A percentile compares a stretch with the other conserved stretches of the same genome.
Conservation (phyloP, 2,113 vertebrate genomes). For the Macquaria australasica region DNA sequence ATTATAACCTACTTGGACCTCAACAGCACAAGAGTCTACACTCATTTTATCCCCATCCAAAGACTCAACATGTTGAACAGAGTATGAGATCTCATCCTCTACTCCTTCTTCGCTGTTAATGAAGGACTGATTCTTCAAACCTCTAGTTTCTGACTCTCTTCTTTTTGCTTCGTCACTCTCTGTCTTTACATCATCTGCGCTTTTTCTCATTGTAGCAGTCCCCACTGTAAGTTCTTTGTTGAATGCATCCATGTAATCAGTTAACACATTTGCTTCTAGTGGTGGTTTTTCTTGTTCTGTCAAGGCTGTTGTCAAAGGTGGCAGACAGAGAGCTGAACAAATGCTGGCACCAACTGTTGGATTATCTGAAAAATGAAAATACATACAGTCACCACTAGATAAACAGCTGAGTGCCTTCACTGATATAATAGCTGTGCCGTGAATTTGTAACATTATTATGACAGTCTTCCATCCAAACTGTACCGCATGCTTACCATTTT, state of each 20-base stretch:
- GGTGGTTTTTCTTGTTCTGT: not conserved
- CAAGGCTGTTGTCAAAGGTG: not conserved
- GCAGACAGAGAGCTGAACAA: constrained; percentile 16
- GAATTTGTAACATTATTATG: not conserved
- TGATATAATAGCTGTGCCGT: not conserved
- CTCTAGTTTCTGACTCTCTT: not conserved
- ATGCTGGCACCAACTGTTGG: not conserved
- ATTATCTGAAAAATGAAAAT: not conserved
- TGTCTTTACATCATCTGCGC: not conserved
- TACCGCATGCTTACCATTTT: constrained; percentile 8
- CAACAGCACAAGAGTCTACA: constrained; percentile 13
- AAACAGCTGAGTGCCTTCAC: not conserved
- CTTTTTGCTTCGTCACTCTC: not conserved
- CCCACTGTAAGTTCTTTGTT: constrained; percentile 2
- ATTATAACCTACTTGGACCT: constrained; percentile 17
- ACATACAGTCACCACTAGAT: not conserved
- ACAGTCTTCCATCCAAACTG: not conserved
- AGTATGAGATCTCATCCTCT: not conserved
- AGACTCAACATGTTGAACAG: not conserved
- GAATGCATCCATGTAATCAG: constrained; percentile 23
- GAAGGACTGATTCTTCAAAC: not conserved
- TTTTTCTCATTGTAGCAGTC: not conserved
- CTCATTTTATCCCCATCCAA: not conserved
- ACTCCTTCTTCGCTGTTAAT: not conserved
- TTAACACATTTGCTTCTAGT: constrained; percentile 6